phyloP scores from a whole-genome alignment of 2,113 vertebrate species.

The Nestor notabilis region DNA sequence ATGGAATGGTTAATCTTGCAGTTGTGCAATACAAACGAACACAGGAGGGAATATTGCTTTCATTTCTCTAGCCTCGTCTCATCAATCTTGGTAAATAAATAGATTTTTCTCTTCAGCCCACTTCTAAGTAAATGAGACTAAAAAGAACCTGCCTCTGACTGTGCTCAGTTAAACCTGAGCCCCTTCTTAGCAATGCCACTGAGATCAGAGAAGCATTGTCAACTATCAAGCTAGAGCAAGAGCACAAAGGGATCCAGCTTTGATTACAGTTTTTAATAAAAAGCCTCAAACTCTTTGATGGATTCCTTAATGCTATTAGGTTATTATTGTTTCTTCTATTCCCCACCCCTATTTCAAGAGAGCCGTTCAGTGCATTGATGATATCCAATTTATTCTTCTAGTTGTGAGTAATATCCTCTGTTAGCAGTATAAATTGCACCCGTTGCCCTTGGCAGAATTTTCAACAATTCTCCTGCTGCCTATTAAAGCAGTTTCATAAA shows the following conservation, averaged over 20 bases:
- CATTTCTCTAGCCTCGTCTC: not conserved
- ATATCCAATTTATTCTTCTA: slow-evolving; percentile 31
- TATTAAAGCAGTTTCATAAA: slow-evolving; percentile 42
- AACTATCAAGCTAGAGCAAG: not conserved
- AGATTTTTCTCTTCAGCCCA: not conserved
- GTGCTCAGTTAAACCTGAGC: not conserved
- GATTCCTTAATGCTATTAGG: not conserved
- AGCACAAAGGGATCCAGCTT: not conserved
- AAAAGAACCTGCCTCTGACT: not conserved
- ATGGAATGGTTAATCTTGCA: not conserved
- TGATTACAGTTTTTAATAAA: slow-evolving; percentile 26
- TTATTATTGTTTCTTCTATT: not conserved
- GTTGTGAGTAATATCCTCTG: slow-evolving; percentile 8
- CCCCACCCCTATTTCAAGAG: not conserved
- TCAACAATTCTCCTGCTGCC: slow-evolving; percentile 37
- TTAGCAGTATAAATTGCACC: slow-evolving; percentile 42
- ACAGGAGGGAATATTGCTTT: not conserved
- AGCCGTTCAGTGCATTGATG: not conserved
- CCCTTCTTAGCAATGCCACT: not conserved
- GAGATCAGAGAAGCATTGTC: not conserved
- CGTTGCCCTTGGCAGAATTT: slow-evolving; percentile 32
- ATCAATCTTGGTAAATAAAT: slow-evolving; percentile 5
- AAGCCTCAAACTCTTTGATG: not conserved
- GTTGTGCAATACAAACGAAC: not conserved
- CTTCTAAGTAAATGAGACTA: not conserved